phyloP scores from a whole-genome alignment of 2,888 invertebrate genomes.

The Agrenia bidenticulata region DNA sequence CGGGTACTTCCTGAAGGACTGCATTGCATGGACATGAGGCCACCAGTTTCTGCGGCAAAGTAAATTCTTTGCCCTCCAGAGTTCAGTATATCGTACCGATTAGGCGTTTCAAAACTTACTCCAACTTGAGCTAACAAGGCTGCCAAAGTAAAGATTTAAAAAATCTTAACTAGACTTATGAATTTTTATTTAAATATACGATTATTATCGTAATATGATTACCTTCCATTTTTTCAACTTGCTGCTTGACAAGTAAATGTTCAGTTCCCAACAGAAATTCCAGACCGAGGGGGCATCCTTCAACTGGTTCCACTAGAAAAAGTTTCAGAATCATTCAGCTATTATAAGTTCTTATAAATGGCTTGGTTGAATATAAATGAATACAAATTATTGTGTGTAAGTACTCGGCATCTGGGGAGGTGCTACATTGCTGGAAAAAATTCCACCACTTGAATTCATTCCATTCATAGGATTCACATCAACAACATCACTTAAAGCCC shows the following conservation, averaged over 20 bases:
- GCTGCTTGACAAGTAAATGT: conserved; percentile 18
- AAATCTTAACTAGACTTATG: neutral
- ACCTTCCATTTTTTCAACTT: conserved; percentile 18
- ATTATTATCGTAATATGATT: no score
- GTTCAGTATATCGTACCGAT: conserved; percentile 13
- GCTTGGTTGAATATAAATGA: no score
- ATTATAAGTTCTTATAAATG: no score
- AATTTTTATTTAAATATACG: no score
- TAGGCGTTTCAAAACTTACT: conserved; percentile 11
- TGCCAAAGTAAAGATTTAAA: neutral
- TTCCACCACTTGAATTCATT: conserved; percentile 10
- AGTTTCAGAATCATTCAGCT: no score
- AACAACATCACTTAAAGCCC: conserved; percentile 13
- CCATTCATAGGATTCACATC: conserved; percentile 15
- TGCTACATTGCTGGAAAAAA: neutral
- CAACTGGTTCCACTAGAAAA: conserved; percentile 10
- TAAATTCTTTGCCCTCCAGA: conserved; percentile 7
- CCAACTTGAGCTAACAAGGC: conserved; percentile 16
- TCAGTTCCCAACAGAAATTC: conserved; percentile 15
- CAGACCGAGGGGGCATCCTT: conserved; percentile 13
- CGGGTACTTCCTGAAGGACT: conserved; percentile 6
- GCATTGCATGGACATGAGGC: conserved; percentile 10
- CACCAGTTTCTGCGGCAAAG: conserved; percentile 16
- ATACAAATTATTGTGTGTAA: no score
- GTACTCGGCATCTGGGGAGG: conserved; percentile 13